Evolutionary conservation across 2,113 vertebrate species (phyloP), one percentile per base, ranked within the genome.

Genomic region (Oncorhynchus clarkii): DNA sequence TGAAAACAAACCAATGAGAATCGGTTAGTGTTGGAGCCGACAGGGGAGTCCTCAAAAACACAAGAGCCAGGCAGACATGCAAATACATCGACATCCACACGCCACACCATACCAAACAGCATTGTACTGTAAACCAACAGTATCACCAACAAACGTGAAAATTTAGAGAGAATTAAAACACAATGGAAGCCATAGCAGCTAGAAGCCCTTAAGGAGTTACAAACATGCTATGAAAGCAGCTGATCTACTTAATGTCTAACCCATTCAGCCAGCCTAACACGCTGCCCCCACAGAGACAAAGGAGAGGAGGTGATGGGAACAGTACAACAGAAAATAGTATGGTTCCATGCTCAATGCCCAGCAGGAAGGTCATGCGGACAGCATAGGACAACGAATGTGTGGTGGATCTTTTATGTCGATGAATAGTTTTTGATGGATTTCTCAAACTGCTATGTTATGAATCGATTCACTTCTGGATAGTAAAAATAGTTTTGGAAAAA

Each of bases 141-240:
- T 54, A 18, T 14, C 51, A 14, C 12, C 51, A 54, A 54, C 49
- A 54, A 54, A 5, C 51, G 8, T 26, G 0, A 27, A 45, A 11
- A 11, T 16, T 54, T 54, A 18, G 51, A 18, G 16, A 54, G 51
- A 54, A 54, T 54, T 4, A 54, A 54, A 54, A 54, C 60, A 88
- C 85, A 89, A 81, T 85, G 68, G 88, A 90, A 91, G 74, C 81
- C 81, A 89, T 89, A 78, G 86, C 51, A 81, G 86, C 78, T 0
- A 20, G 60, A 75, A 67, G 69, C 77, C 77, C 26, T 5, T 81
- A 80, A 90, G 90, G 79, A 89, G 78, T 70, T 48, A n/a, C 7
- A 39, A 64, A 73, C 48, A 60, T 20, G 73, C 67, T 71, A 74
- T 71, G 14, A 64, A 62, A 4, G 12, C 4, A 34, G 13, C 14